Conservation (phyloP, 2,113 vertebrate genomes). For the Coracopsis vasa region DNA sequence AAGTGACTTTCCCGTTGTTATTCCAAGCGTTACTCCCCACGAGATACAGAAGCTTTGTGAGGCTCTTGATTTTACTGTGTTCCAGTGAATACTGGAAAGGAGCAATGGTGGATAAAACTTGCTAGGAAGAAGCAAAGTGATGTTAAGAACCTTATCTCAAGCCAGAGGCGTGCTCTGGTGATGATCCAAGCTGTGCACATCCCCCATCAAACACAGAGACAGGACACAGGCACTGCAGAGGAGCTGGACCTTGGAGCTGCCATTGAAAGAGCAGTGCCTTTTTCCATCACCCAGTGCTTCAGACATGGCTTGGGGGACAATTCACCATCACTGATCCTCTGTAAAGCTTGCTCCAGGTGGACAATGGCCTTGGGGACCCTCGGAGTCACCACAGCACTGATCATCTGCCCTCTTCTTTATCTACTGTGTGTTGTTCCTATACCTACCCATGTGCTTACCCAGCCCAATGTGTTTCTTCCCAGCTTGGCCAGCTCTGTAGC, state of each 20-base stretch:
- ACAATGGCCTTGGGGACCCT: background rate
- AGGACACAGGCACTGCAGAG: accelerated
- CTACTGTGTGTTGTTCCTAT: accelerated
- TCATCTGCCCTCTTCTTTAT: background rate
- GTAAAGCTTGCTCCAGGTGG: no score
- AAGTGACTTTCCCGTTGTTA: background rate
- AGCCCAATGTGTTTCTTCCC: background rate
- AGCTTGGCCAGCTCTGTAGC: background rate
- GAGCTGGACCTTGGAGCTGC: background rate
- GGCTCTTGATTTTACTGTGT: background rate
- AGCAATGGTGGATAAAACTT: background rate
- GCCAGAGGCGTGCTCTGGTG: background rate
- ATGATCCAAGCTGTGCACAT: background rate
- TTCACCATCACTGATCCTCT: accelerated
- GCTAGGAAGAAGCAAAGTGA: background rate
- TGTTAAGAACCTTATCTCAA: background rate
- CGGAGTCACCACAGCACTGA: accelerated
- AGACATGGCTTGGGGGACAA: background rate
- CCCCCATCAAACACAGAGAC: background rate
- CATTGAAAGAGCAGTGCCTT: background rate
- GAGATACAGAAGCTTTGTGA: background rate
- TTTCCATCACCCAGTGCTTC: background rate
- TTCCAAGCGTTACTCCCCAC: background rate
- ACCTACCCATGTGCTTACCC: accelerated
- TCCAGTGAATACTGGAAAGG: background rate